Percentiles rank a stretch among this genome's conserved stretches.
Conservation (phyloP, 2,113 vertebrate species). For the Aleadryas rufinucha region DNA sequence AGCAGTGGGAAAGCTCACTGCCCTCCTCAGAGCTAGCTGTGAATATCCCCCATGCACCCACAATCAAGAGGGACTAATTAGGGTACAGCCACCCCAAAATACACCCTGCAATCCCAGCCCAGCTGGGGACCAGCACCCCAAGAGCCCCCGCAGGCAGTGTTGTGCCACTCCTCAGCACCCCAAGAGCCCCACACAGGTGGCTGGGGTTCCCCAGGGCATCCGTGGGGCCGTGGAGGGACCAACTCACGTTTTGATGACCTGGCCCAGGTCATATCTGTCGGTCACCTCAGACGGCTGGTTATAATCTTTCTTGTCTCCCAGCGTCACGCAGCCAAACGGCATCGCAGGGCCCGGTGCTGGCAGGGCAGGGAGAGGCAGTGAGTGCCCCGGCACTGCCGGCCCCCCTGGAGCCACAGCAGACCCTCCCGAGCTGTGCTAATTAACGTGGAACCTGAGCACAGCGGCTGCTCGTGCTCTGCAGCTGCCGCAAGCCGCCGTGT, state of each 20-base stretch:
- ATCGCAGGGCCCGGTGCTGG: conserved; percentile 85
- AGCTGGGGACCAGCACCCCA: not conserved
- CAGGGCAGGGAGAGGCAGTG: conserved; percentile 21
- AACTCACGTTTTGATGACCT: conserved; percentile 98
- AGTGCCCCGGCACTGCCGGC: not conserved
- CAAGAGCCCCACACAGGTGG: not conserved
- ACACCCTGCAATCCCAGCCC: not conserved
- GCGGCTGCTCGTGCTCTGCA: not conserved
- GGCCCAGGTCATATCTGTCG: conserved; percentile 98
- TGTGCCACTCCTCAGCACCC: not conserved
- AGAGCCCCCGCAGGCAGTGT: accelerated
- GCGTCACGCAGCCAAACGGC: conserved; percentile 97
- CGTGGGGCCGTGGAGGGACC: not conserved
- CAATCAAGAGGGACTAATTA: not conserved
- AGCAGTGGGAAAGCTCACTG: not conserved
- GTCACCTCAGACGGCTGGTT: conserved; percentile 95
- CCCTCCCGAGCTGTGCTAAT: not conserved
- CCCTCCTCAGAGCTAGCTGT: not conserved
- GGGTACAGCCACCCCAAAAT: not conserved
- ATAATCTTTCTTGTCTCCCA: conserved; percentile 98
- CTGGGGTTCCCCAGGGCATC: not conserved
- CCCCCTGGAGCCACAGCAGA: not conserved
- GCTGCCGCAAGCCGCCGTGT: accelerated
- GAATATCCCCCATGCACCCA: not conserved
- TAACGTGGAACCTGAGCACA: not conserved